Evolutionary conservation across 2,797 vertebrate species (phyloP).

Genomic region (Leptoclinus maculatus): DNA sequence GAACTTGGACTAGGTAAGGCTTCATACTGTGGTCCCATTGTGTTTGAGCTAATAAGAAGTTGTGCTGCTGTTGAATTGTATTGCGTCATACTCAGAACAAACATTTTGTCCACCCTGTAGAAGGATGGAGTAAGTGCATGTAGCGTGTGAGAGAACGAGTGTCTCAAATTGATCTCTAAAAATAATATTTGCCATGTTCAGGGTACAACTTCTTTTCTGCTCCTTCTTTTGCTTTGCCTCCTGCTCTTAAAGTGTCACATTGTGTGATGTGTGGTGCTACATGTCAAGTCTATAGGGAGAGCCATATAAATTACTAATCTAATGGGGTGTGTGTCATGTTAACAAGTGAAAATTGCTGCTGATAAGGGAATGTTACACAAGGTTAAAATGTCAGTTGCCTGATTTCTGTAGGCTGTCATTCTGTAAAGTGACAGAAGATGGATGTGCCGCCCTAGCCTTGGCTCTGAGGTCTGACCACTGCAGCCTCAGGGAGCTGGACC

Average conservation of each 20-base stretch:
- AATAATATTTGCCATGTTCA: neutral
- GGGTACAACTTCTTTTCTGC: neutral
- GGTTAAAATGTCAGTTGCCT: constrained; percentile 11
- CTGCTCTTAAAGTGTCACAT: neutral
- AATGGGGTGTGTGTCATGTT: neutral
- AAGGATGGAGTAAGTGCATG: neutral
- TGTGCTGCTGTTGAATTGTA: neutral
- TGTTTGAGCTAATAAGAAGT: no score
- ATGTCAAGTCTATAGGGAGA: no score
- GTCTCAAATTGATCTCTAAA: neutral
- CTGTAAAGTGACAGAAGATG: constrained; percentile 53
- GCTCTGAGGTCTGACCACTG: constrained; percentile 35
- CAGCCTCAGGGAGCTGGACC: constrained; percentile 45
- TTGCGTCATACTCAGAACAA: neutral
- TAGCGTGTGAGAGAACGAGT: neutral
- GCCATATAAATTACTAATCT: constrained; percentile 12
- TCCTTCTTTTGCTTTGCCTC: neutral
- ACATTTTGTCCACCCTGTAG: neutral
- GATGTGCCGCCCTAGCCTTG: constrained; percentile 25
- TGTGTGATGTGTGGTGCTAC: neutral
- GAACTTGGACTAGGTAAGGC: no score
- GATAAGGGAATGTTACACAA: constrained; percentile 1
- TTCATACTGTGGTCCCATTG: no score
- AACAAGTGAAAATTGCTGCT: neutral
- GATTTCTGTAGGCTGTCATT: constrained; percentile 48